phyloP scores from a whole-genome alignment of 2,888 invertebrate genomes.

The Tillus elongatus region DNA sequence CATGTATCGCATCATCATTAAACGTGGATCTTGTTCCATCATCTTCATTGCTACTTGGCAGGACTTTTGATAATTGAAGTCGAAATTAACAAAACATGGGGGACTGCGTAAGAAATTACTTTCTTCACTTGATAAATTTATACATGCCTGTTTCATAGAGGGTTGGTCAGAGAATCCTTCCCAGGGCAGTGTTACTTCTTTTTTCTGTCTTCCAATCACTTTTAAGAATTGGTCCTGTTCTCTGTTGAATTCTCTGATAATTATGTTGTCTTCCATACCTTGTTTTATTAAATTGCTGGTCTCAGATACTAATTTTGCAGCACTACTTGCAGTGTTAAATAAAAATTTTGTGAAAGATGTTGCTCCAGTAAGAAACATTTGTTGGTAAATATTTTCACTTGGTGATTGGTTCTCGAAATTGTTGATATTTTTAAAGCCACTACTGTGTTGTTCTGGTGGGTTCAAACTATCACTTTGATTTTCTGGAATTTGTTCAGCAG shows the following conservation, averaged over 20 bases:
- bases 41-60: not conserved
- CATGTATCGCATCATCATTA: not conserved
- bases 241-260: too few species aligned
- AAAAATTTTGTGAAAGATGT: too few species aligned
- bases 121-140: not conserved
- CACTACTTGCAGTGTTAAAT: too few species aligned
- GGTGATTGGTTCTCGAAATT: too few species aligned
- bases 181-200: not conserved
- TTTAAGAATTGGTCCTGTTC: too few species aligned
- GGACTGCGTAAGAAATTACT: not conserved
- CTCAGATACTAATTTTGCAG: not conserved
- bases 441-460: too few species aligned
- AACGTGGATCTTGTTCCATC: not conserved
- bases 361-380: too few species aligned
- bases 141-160: not conserved
- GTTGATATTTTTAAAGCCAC: too few species aligned
- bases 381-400: too few species aligned
- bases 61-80: not conserved
- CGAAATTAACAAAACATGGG: not conserved
- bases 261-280: not conserved
- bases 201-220: too few species aligned
- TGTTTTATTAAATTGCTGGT: not conserved
- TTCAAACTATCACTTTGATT: too few species aligned
- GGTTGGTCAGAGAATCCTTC: not conserved
- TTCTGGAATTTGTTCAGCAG: too few species aligned